Base-by-base conservation (phyloP, 1,140 invertebrate species). In the Drosophila navojoa region DNA sequence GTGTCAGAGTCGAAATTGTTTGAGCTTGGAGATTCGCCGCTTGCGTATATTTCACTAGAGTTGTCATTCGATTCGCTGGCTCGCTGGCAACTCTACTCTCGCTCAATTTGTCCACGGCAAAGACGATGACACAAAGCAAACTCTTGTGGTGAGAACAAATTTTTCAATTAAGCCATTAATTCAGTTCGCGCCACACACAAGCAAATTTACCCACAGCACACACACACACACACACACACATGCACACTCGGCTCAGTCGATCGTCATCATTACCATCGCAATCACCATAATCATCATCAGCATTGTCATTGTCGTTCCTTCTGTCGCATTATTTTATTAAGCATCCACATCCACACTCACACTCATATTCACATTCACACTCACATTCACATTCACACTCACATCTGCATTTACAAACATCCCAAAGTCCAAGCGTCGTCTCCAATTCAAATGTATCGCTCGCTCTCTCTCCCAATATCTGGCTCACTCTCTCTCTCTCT, bases 91-190 rank as follows among this genome's bases (percentile, higher is more conserved):
- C 27, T 61, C 63, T 63, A 40, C 58, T 22, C 19, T 63, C 71
- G 29, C 63, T 66, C 80, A 84, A 84, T 84, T 84, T 84, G 80
- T 84, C 80, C 72, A 54, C 69, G 71, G 59, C 75, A 67, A 59
- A 71, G 59, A 59, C 76, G 6, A 54, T 38, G 50, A 50, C 55
- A 75, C 29, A 77, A 50, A 61, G 57, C 42, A 85, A 67, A 47
- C 55, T 86, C 73, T 90, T 73, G 71, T 81, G 82, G 86, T 90
- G 82, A 80, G 76, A 87, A 87, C 80, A 90, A 90, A 90, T 90
- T 90, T 90, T 90, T 90, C 87, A 90, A 90, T 90, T 87, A 90
- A 87, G 87, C 87, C 82, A 90, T 90, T 90, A 91, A 90, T 90
- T 91, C 89, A 85, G 60, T 90, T 62, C 75, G 81, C 63, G 78